These are phyloP conservation scores for Notolepis coatsorum DNA, from an alignment of 2,797 vertebrate species.

Conservation along the genomic window DNA sequence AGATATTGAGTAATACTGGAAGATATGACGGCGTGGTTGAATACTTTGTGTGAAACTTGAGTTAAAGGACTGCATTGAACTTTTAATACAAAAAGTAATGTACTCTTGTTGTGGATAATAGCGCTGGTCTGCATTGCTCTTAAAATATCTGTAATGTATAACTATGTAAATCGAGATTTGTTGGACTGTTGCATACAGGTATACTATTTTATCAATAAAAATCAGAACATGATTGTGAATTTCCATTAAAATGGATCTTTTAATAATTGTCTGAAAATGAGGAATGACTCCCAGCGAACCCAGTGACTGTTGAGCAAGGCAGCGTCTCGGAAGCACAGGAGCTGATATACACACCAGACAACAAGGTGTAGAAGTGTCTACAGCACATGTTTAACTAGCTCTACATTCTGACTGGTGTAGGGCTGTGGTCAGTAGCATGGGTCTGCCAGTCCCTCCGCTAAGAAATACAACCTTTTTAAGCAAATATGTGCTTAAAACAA, in stretches of 20 bases:
- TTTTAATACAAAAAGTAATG: conserved; percentile 58
- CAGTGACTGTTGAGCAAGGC: too few species aligned
- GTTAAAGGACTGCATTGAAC: conserved; percentile 64
- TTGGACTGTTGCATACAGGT: conserved; percentile 77
- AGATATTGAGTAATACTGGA: conserved; percentile 30
- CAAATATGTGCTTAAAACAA: too few species aligned
- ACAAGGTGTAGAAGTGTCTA: too few species aligned
- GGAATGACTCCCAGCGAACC: too few species aligned
- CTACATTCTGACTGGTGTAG: too few species aligned
- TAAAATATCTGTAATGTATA: conserved; percentile 72
- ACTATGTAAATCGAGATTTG: conserved; percentile 72
- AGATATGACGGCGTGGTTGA: conserved; percentile 35
- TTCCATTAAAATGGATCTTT: conserved; percentile 31
- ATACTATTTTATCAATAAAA: conserved; percentile 88
- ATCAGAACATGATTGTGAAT: conserved; percentile 45
- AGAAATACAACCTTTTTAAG: too few species aligned
- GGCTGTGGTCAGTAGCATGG: too few species aligned
- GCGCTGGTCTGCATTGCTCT: conserved; percentile 70
- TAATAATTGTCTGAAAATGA: conserved; percentile 21
- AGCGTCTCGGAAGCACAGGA: too few species aligned
- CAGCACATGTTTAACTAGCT: too few species aligned
- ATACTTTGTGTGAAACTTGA: conserved; percentile 54
- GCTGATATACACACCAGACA: too few species aligned
- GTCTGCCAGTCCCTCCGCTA: too few species aligned
- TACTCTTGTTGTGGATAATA: conserved; percentile 66